phyloP scores from a whole-genome alignment of 2,888 invertebrate species.

The Amiota minor region DNA sequence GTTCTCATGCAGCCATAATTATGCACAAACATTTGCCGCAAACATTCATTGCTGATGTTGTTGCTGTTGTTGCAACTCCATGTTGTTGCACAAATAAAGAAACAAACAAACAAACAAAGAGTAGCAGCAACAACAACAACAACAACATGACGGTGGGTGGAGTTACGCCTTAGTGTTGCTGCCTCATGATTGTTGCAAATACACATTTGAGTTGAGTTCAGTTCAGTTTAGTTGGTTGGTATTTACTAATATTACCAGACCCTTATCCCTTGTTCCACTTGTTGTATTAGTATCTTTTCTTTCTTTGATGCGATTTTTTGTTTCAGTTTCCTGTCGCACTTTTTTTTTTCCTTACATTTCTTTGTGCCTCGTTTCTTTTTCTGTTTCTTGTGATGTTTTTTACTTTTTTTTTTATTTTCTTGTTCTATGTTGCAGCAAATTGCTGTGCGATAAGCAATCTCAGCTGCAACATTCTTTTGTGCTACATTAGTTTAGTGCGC shows the following conservation, averaged over 20 bases:
- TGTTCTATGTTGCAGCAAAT: constrained; percentile 17
- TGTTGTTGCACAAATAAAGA: constrained; percentile 3
- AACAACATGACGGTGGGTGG: constrained; percentile 52
- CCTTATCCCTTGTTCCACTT: too few species aligned
- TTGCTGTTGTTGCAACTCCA: too few species aligned
- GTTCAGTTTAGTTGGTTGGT: too few species aligned
- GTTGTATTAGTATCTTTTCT: constrained; percentile 15
- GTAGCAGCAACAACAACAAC: constrained; percentile 14
- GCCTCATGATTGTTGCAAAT: constrained; percentile 28
- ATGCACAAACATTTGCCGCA: constrained; percentile 54
- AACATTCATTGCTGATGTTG: neutral
- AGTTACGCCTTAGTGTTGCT: constrained; percentile 55
- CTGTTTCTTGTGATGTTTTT: neutral
- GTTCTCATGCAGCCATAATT: constrained; percentile 62
- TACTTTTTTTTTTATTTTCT: neutral
- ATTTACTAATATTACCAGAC: too few species aligned
- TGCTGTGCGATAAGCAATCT: constrained; percentile 23
- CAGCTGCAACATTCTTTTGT: constrained; percentile 21
- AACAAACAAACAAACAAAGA: constrained; percentile 21
- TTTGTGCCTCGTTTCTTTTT: neutral
- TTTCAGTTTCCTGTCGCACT: constrained; percentile 31
- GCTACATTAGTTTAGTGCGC: constrained; percentile 14
- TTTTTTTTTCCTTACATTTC: constrained; percentile 8
- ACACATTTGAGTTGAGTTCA: too few species aligned
- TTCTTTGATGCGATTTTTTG: neutral